Evolutionary conservation across 2,888 invertebrate species (phyloP).

Genomic region (Amiota minor): DNA sequence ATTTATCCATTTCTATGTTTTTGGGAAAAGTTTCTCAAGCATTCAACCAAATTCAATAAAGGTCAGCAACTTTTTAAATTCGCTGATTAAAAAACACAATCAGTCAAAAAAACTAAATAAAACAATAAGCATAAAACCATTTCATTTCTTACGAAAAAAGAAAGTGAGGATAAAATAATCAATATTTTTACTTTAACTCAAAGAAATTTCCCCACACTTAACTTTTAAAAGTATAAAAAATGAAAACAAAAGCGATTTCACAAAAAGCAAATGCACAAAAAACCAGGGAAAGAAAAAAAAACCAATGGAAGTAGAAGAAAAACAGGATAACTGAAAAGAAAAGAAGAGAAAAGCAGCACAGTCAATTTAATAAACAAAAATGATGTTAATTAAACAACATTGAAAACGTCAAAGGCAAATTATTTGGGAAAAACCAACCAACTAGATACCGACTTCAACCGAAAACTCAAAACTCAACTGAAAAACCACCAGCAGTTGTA

Average conservation of each 20-base stretch:
- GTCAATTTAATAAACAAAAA: constrained; percentile 33
- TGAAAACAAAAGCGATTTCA: constrained; percentile 28
- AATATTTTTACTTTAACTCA: constrained; percentile 15
- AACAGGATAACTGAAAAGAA: not conserved
- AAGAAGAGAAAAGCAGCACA: constrained; percentile 10
- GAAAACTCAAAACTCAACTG: constrained; percentile 18
- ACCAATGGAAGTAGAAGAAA: not conserved
- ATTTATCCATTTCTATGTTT: too few relatives aligned
- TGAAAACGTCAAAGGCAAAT: constrained; percentile 43
- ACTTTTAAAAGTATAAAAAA: not conserved
- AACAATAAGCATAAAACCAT: constrained; percentile 2
- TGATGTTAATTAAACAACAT: constrained; percentile 54
- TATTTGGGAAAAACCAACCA: constrained; percentile 24
- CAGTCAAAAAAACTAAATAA: not conserved
- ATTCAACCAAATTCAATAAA: too few relatives aligned
- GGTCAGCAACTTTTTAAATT: too few relatives aligned
- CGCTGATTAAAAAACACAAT: not conserved
- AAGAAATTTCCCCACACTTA: constrained; percentile 11
- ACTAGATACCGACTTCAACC: not conserved
- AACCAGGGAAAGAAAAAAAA: not conserved
- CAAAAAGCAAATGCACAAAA: constrained; percentile 16
- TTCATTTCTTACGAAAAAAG: not conserved
- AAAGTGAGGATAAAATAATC: not conserved
- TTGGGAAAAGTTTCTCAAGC: too few relatives aligned
- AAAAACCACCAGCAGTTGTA: constrained; percentile 4